These are phyloP conservation scores for Scrobipalpa costella DNA, from an alignment of 2,888 invertebrate genomes.

Conservation along the genomic window DNA sequence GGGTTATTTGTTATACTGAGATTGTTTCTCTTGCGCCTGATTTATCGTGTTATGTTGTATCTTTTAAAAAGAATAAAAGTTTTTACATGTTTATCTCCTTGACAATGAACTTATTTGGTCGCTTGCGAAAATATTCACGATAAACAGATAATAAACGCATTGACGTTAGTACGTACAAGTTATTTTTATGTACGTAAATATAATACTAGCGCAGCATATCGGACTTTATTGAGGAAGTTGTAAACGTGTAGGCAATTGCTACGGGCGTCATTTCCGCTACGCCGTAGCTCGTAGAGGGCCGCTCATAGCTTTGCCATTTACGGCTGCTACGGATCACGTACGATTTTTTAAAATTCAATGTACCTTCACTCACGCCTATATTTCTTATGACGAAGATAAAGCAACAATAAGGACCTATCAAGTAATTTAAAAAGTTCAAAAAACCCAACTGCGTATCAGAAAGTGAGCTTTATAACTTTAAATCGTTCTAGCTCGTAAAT, in stretches of 20 bases:
- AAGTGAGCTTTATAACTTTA: too few relatives aligned
- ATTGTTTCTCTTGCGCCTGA: not conserved
- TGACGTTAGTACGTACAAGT: not conserved
- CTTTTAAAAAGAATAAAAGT: not conserved
- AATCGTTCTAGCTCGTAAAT: too few relatives aligned
- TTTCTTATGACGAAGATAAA: too few relatives aligned
- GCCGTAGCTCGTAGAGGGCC: constrained; percentile 14
- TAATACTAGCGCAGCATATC: constrained; percentile 5
- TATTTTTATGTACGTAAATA: not conserved
- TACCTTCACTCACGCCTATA: too few relatives aligned
- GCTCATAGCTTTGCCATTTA: constrained; percentile 9
- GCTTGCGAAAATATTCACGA: not conserved
- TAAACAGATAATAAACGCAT: not conserved
- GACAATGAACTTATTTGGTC: not conserved
- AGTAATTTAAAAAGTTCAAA: too few relatives aligned
- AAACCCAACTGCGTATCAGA: too few relatives aligned
- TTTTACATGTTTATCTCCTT: not conserved
- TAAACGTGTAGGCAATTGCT: not conserved
- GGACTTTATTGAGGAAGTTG: not conserved
- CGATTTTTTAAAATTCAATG: not conserved
- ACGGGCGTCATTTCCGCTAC: constrained; percentile 15
- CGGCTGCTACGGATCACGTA: not conserved
- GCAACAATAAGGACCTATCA: too few relatives aligned
- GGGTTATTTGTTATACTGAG: constrained; percentile 14
- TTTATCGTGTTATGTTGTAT: not conserved